Base-by-base conservation (phyloP, 2,113 vertebrate genomes). In the Chelonoidis abingdonii region DNA sequence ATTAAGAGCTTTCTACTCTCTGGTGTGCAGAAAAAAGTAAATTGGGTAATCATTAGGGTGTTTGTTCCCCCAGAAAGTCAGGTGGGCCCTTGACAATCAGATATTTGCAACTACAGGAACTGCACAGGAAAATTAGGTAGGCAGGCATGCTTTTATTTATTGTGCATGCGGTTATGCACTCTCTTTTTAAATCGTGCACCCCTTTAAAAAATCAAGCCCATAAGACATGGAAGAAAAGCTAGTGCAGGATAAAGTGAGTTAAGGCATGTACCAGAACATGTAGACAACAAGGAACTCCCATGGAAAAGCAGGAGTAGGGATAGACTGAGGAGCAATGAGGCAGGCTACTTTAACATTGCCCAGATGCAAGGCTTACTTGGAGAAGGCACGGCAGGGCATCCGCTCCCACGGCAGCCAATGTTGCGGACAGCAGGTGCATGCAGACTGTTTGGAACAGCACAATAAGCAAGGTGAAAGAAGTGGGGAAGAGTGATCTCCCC, bases 51-150 rank as follows among this genome's bases (percentile, higher is more conserved):
- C 38, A 44, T 76, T 44, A 10, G 75, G 24, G 47, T 47, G 24
- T 41, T 8, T 47, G 41, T 78, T 47, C 75, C 41, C 22, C 25
- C 41, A 78, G 25, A 78, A 78, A 27, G 24, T 78, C 75, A 78
- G 41, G 75, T 78, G 41, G 38, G 12, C 41, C 12, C 10, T 69
- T 88, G 56, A 35, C 29, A 72, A n/a, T 57, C 24, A 38, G 41
- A 0, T 27, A 35, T 72, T 76, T 35, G 3, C 35, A 25, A 1
- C 38, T 25, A 72, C 56, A 75, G 69, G 38, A 44, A 88, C 6
- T 2, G 53, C 6, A 2, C 0, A 0, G 84, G 38, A 41, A 35
- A 72, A 69, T 31, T 7, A 62, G 83, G 69, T n/a, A 31, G 21
- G 21, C 4, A 2, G 19, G 3, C 86, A 81, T 57, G 2, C 0